A percentile compares a stretch with the other conserved stretches of the same genome.
Evolutionary conservation across 1,140 invertebrate genomes (phyloP).

Genomic region (Proctacanthus coquilletti): DNA sequence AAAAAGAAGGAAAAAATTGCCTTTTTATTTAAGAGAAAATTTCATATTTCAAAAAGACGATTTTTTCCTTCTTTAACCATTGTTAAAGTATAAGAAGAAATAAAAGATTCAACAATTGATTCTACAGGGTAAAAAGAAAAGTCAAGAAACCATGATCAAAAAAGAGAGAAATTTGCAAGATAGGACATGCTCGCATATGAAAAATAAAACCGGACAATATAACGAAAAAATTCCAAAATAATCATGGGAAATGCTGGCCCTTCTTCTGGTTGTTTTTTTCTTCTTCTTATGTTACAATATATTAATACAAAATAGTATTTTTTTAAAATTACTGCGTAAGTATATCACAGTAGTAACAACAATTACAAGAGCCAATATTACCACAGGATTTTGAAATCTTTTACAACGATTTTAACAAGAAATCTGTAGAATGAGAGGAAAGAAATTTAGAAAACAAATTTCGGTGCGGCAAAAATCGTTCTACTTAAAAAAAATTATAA

Average conservation of each 20-base stretch:
- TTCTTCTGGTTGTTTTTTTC: not conserved
- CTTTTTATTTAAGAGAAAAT: not conserved
- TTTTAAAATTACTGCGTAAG: too few species aligned
- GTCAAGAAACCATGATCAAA: constrained; percentile 8
- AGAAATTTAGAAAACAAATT: too few species aligned
- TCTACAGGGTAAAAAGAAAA: constrained; percentile 5
- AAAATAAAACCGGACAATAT: constrained; percentile 29
- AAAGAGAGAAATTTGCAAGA: constrained; percentile 5
- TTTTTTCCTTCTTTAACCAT: too few species aligned
- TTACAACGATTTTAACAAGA: too few species aligned
- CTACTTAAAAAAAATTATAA: too few species aligned
- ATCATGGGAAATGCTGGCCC: constrained; percentile 1
- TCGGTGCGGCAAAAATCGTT: too few species aligned
- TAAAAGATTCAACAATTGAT: constrained; percentile 6
- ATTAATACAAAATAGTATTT: too few species aligned
- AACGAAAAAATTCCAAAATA: not conserved
- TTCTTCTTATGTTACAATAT: too few species aligned
- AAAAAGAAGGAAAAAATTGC: not conserved
- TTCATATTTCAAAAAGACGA: not conserved
- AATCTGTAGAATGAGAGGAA: too few species aligned
- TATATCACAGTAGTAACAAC: too few species aligned
- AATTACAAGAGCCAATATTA: too few species aligned
- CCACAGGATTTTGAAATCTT: too few species aligned
- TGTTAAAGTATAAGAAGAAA: constrained; percentile 5
- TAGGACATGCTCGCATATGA: constrained; percentile 10